Evolutionary conservation across 2,113 vertebrate species (phyloP), one percentile per base, ranked within the genome.

Genomic region (Prietella phreatophila): DNA sequence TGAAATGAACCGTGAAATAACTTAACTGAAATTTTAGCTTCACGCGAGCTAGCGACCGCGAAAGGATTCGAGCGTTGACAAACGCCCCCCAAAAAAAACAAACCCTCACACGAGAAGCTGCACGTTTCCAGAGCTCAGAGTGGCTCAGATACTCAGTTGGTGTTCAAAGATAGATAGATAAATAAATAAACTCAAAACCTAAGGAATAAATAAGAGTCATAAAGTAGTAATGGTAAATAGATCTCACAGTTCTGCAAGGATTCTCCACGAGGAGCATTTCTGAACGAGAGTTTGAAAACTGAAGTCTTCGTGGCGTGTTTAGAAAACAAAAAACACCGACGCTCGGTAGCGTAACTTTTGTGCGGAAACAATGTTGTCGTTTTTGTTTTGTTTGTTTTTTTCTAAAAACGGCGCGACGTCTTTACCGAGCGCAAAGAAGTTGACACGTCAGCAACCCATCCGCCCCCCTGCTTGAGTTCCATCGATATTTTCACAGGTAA

Each of bases 131-230:
- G 94, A 96, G 95, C 95, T 95, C 93, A 93, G 95, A 93, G 93
- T 93, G 95, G 92, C 92, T 94, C 90, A 91, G 93, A 92, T 82
- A 84, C 94, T 91, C 90, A 89, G 93, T 94, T 94, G 91, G 95
- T 94, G 93, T 93, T 92, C 92, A 92, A 93, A 94, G 96, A 96
- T 61, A 97, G 42, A 47, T 47, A 94, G 96, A 96, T 61, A 97
- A 99, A 97, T 97, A 97, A 98, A 97, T 96, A 96, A 82, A 94
- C 95, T 96, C 93, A 93, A 93, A 94, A 91, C 55, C 11, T 67
- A 85, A 93, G 92, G 89, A 95, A 95, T 95, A 95, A 96, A 96
- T 92, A 96, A 96, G 95, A 97, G 94, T 95, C 93, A 95, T 94
- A 93, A 47, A 91, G 90, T 90, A 95, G 96, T 42, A 96, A 95